Evolutionary conservation across 2,113 vertebrate species (phyloP), one percentile per base, ranked within the genome.

Genomic region (Percopsis transmontana): DNA sequence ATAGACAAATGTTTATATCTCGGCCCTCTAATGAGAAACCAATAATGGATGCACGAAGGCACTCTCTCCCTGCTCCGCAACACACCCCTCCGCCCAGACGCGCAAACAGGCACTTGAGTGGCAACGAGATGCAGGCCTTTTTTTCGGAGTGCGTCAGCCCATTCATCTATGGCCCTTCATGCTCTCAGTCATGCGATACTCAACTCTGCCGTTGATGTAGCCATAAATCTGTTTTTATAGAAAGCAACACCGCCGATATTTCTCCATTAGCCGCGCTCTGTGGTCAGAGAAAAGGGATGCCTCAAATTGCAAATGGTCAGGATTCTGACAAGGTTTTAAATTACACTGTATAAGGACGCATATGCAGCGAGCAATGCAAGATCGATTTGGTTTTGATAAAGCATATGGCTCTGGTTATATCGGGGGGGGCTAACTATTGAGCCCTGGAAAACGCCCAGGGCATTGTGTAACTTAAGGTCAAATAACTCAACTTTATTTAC

Each of bases 241-340:
- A 82, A 93, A 78, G 82, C 90, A 91, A 87, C 82, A 85, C 87
- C 92, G 92, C 90, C 86, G 89, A 89, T 91, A 86, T 88, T 82
- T 83, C 77, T 76, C 75, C 75, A 81, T 88, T 85, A 82, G 65
- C 24, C 56, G 23, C 50, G 55, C 58, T 64, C 56, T 68, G 61
- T 54, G 77, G 74, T 58, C 38, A 61, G 66, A 64, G 42, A 44
- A n/a, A 24, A 27, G n/a, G 69, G 72, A 75, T 72, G 71, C 58
- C 61, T 68, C 23, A 40, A 57, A 64, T 50, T 41, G 72, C 67
- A 44, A 79, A 79, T 50, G 74, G 84, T 83, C 62, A 77, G 62
- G 66, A 52, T 50, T 48, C 20, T 76, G 63, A 77, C 70, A 77
- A 62, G 44, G 68, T 70, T 84, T 80, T 59, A 75, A 75, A 77